Evolutionary conservation across 2,888 invertebrate genomes (phyloP).

Genomic region (Chelonus formosanus): DNA sequence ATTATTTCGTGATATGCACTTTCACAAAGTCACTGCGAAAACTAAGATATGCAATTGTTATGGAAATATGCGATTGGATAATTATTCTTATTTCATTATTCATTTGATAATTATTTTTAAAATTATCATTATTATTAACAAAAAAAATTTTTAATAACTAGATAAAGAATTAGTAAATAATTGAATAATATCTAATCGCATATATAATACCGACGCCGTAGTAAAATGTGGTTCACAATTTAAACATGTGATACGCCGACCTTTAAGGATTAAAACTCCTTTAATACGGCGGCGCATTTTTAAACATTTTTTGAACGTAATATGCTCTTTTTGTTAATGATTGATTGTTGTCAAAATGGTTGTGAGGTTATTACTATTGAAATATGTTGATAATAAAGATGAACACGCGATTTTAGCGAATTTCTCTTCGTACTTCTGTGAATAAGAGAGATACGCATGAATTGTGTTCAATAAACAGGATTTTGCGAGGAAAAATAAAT

Average conservation of each 20-base stretch:
- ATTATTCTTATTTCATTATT: too few relatives aligned
- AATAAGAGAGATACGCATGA: neutral
- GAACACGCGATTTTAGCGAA: neutral
- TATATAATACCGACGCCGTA: conserved; percentile 6
- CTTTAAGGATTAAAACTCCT: conserved; percentile 29
- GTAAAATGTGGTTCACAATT: conserved; percentile 52
- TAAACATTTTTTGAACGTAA: conserved; percentile 48
- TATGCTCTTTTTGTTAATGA: conserved; percentile 57
- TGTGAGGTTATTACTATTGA: conserved; percentile 57
- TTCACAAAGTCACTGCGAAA: too few relatives aligned
- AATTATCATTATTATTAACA: too few relatives aligned
- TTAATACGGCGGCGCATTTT: conserved; percentile 46
- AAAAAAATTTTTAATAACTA: too few relatives aligned
- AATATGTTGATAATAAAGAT: conserved; percentile 27
- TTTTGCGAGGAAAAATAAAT: too few relatives aligned
- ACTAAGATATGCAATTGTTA: too few relatives aligned
- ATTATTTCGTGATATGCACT: neutral
- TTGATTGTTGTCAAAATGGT: conserved; percentile 64
- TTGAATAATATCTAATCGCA: neutral
- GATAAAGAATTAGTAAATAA: too few relatives aligned
- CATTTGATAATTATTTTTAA: too few relatives aligned
- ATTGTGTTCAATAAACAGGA: conserved; percentile 4
- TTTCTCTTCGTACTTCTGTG: neutral
- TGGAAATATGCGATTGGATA: too few relatives aligned
- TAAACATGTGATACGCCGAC: conserved; percentile 60